Evolutionary conservation across 1,140 invertebrate genomes (phyloP).

Genomic region (Halyomorpha halys): DNA sequence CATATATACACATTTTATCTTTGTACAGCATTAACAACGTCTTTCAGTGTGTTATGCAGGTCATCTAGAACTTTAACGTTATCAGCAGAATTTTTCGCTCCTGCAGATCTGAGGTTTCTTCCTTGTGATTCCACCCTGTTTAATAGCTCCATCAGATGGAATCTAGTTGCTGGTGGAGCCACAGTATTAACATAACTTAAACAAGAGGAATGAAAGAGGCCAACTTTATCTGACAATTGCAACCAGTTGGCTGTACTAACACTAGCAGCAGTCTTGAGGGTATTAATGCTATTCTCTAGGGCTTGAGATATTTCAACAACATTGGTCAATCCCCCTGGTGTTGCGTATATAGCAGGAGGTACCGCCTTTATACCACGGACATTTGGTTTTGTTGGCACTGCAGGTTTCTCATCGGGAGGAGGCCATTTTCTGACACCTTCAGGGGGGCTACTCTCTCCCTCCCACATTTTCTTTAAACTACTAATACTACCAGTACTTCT

Average conservation of each 20-base stretch:
- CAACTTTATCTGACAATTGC: constrained; percentile 75
- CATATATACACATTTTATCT: constrained; percentile 42
- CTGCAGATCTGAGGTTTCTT: constrained; percentile 58
- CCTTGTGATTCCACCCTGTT: constrained; percentile 69
- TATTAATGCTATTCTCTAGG: constrained; percentile 53
- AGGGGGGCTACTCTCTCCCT: constrained; percentile 53
- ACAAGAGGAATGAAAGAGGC: constrained; percentile 65
- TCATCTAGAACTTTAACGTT: constrained; percentile 57
- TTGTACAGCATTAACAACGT: constrained; percentile 68
- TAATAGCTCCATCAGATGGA: constrained; percentile 78
- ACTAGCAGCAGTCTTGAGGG: constrained; percentile 46
- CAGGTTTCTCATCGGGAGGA: constrained; percentile 49
- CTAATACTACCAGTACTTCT: constrained; percentile 85
- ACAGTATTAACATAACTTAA: constrained; percentile 56
- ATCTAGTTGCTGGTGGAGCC: constrained; percentile 74
- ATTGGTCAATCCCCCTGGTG: constrained; percentile 43
- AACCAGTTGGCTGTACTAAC: constrained; percentile 58
- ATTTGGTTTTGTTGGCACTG: constrained; percentile 55
- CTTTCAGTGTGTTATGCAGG: constrained; percentile 67
- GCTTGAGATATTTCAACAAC: constrained; percentile 58
- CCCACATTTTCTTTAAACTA: constrained; percentile 86
- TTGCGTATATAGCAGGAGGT: constrained; percentile 50
- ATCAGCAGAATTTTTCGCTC: constrained; percentile 55
- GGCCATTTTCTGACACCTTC: constrained; percentile 48
- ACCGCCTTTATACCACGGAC: constrained; percentile 37